These are phyloP conservation scores for Hapalemur alaotrensis DNA, from an alignment of 2,797 vertebrate genomes.

Conservation along the genomic window DNA sequence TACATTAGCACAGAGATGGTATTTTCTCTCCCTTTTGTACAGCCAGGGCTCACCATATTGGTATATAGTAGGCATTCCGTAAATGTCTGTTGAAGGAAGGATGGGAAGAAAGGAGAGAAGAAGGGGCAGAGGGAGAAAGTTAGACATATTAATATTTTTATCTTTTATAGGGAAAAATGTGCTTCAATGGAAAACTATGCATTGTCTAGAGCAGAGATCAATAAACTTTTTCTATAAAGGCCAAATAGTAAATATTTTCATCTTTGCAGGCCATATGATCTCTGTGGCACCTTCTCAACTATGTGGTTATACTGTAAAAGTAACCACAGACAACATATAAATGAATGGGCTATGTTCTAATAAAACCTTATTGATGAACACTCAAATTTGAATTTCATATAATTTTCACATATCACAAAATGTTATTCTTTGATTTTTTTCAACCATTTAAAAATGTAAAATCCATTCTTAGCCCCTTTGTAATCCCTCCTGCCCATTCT, in stretches of 20 bases:
- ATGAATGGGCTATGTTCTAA: not conserved
- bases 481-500: not conserved
- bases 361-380: not conserved
- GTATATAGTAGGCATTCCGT: not conserved
- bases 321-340: not conserved
- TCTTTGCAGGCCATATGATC: not conserved
- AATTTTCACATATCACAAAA: conserved; percentile 8
- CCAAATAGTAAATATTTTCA: conserved; percentile 3
- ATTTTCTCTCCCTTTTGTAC: not conserved
- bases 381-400: conserved; percentile 34
- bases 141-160: conserved; percentile 1
- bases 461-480: not conserved
- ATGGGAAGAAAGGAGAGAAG: not conserved
- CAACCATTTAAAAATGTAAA: not conserved
- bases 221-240: not conserved
- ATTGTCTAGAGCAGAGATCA: not conserved
- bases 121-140: not conserved
- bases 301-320: not conserved
- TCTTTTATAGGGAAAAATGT: not conserved
- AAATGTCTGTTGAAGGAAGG: not conserved
- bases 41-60: not conserved
- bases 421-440: not conserved
- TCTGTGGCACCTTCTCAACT: not conserved
- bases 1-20: not conserved
- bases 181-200: not conserved